phyloP scores from a whole-genome alignment of 2,797 vertebrate species.

The Phylloscopus collybita region DNA sequence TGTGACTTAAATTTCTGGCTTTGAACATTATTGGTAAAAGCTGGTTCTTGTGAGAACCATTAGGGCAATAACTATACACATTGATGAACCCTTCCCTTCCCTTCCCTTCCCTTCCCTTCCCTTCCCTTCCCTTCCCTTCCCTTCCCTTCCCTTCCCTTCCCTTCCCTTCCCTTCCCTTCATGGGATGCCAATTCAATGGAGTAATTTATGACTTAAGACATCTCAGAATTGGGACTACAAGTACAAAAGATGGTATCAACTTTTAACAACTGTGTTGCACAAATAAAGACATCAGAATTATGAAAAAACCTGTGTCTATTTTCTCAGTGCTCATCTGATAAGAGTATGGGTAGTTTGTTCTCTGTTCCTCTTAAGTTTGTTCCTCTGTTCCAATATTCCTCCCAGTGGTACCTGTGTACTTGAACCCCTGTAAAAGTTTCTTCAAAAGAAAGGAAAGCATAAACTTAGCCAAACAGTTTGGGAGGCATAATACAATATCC shows the following conservation, averaged over 20 bases:
- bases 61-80: not conserved
- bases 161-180: too few species aligned
- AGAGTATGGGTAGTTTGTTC: not conserved
- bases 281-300: not conserved
- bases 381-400: not conserved
- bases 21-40: not conserved
- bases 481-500: not conserved
- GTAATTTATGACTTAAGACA: not conserved
- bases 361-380: not conserved
- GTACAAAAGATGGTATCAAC: not conserved
- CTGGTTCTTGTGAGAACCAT: not conserved
- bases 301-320: not conserved
- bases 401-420: not conserved
- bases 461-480: not conserved
- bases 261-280: not conserved
- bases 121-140: too few species aligned
- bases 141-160: too few species aligned
- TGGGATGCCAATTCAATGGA: not conserved
- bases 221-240: not conserved
- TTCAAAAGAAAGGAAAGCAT: not conserved
- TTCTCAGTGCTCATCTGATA: not conserved
- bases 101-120: too few species aligned
- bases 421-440: not conserved
- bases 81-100: rapidly evolving
- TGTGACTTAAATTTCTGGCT: not conserved